Evolutionary conservation across 1,140 invertebrate species (phyloP), one percentile per base, ranked within the genome.

Genomic region (Drosophila kohkoa): DNA sequence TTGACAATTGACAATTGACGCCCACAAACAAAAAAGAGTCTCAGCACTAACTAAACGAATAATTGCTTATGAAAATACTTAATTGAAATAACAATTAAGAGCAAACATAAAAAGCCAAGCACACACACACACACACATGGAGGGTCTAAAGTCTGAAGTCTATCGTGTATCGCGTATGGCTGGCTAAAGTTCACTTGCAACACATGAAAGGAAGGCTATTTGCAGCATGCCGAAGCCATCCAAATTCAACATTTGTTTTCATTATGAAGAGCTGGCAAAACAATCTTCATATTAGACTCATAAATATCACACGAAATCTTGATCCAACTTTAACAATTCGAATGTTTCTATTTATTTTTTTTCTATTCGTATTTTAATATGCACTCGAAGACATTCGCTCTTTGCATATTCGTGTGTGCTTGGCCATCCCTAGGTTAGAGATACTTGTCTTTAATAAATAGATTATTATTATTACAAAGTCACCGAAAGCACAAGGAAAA

Each of bases 31-130:
- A 46, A 32, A 46, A 70, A 54, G 62, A 54, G 59, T 43, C 80
- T 68, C 60, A 60, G 65, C 28, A 54, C 49, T 62, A 77, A 66
- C 75, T 82, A 66, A 54, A 70, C 75, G 71, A 77, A 83, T 89
- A 87, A 87, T 89, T 87, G 83, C 62, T 89, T 75, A 87, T 77
- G 68, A 88, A 83, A 87, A 89, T 89, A 89, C 80, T 89, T 75
- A 74, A 89, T 87, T 77, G 80, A 89, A 87, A 87, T 88, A 87
- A 83, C 83, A 87, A 83, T 89, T 75, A 68, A 72, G 73, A 54
- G 70, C 64, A 76, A 69, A 57, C 59, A 48, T n/a, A 62, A 16
- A 30, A 16, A 30, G 20, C 20, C 45, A 49, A 45, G 41, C 52
- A 62, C 63, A 54, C 52, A 48, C 45, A 54, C 52, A 48, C 45